Evolutionary conservation across 37 sponge, comb jelly and placozoan genomes (phyloP), one percentile per base, ranked within the genome.

Genomic region (Chondrosia reniformis): DNA sequence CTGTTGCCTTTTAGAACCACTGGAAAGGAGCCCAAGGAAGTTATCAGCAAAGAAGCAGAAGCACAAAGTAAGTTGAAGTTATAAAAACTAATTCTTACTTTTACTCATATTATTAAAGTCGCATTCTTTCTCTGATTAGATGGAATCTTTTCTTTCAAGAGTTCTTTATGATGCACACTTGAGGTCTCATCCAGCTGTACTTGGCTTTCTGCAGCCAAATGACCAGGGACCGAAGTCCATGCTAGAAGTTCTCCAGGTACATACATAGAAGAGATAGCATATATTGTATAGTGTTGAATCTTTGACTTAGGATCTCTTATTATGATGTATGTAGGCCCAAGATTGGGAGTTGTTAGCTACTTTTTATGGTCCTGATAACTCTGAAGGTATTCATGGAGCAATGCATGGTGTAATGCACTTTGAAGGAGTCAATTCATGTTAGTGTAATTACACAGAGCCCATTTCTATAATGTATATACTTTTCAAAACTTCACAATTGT

Each of bases 341-440:
- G 72, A 69, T 36, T 69, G 72, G 72, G 87, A 81, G 30, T 64
- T 81, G 41, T 63, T 87, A 44, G 76, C 81, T 78, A 87, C 87
- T 13, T 87, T 87, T 79, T 87, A 81, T 79, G 75, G 82, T 59
- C 87, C 87, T 1, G 65, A 77, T 40, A 36, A 69, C 2, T 44
- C 72, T 5, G 41, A 39, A 21, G 22, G 17, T 34, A 44, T 9
- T 0, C 72, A 41, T 13, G 43, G 1, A 13, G 4, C 25, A 25
- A 2, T 39, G 1, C 72, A 69, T 40, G 72, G 72, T n/a, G 72
- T 40, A n/a, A 13, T 40, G n/a, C n/a, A n/a, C n/a, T n/a, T n/a
- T n/a, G n/a, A n/a, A n/a, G n/a, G n/a, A n/a, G n/a, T n/a, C n/a
- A n/a, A n/a, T n/a, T n/a, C n/a, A n/a, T n/a, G n/a, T n/a, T n/a